Conservation (phyloP, 2,113 vertebrate species). For the Ceyx margarethae region DNA sequence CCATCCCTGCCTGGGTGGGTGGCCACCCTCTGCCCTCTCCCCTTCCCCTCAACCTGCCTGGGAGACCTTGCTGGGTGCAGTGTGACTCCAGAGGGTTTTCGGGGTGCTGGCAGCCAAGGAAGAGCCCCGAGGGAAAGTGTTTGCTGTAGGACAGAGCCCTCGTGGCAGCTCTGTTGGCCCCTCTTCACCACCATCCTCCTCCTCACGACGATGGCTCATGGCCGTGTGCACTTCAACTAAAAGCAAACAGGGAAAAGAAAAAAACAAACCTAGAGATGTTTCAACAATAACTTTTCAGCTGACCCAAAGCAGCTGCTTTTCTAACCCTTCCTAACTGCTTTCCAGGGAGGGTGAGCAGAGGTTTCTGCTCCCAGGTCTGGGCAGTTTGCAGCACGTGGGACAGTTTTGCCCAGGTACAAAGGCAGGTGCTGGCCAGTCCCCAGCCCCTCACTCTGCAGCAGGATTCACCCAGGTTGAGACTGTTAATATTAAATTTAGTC, state of each 20-base stretch:
- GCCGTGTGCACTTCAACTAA: accelerated
- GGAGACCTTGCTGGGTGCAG: accelerated
- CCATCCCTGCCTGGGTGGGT: neutral
- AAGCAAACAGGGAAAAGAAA: neutral
- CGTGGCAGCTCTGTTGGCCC: neutral
- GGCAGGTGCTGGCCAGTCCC: neutral
- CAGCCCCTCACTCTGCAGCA: accelerated
- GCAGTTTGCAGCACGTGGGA: accelerated
- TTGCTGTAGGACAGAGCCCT: accelerated
- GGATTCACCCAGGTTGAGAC: neutral
- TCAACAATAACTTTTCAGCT: neutral
- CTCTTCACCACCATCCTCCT: neutral
- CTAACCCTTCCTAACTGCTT: neutral
- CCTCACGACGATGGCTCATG: accelerated
- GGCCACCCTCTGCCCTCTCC: accelerated
- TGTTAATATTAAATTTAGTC: neutral
- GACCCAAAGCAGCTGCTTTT: neutral
- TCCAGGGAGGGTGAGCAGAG: neutral
- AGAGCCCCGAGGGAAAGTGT: neutral
- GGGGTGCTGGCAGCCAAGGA: neutral
- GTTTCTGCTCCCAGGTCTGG: accelerated
- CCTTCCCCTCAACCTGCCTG: accelerated
- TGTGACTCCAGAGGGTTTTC: accelerated
- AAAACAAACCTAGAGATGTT: accelerated
- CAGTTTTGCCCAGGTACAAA: neutral